A percentile compares a stretch with the other conserved stretches of the same genome.
Conservation (phyloP, 1,140 invertebrate genomes). For the Drosophila albomicans region DNA sequence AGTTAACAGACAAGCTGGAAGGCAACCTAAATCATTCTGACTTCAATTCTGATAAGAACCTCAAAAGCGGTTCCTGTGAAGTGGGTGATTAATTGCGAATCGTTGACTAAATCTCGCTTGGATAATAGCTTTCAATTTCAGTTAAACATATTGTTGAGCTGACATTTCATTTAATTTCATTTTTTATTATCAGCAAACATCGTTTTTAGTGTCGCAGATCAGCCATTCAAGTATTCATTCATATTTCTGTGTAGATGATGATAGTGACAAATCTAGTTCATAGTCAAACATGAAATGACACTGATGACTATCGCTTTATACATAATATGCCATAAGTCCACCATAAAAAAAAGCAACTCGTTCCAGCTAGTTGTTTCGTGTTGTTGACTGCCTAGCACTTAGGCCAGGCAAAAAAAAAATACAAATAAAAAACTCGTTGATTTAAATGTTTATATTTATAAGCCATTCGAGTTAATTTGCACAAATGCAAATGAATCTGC, state of each 20-base stretch:
- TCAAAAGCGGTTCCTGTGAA: background rate
- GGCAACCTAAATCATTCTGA: background rate
- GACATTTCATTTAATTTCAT: constrained; percentile 7
- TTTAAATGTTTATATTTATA: constrained; percentile 81
- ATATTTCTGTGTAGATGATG: constrained; percentile 28
- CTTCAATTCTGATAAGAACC: background rate
- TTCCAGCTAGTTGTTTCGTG: constrained; percentile 22
- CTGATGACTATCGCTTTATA: constrained; percentile 51
- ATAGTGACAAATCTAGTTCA: constrained; percentile 63
- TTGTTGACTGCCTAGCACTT: constrained; percentile 31
- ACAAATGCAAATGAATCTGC: constrained; percentile 69
- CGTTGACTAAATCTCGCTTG: background rate
- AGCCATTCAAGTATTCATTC: constrained; percentile 40
- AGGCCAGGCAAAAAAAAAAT: constrained; percentile 17
- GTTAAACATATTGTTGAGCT: background rate
- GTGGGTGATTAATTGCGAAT: background rate
- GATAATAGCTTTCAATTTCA: background rate
- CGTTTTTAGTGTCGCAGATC: constrained; percentile 4
- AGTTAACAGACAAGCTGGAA: background rate
- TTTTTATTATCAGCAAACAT: constrained; percentile 13
- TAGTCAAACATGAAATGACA: constrained; percentile 49
- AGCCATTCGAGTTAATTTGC: constrained; percentile 76
- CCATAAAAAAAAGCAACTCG: constrained; percentile 40
- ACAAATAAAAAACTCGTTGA: constrained; percentile 34
- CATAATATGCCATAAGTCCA: constrained; percentile 43